These are phyloP conservation scores for Cancer borealis DNA, from an alignment of 2,888 invertebrate species.

Conservation along the genomic window DNA sequence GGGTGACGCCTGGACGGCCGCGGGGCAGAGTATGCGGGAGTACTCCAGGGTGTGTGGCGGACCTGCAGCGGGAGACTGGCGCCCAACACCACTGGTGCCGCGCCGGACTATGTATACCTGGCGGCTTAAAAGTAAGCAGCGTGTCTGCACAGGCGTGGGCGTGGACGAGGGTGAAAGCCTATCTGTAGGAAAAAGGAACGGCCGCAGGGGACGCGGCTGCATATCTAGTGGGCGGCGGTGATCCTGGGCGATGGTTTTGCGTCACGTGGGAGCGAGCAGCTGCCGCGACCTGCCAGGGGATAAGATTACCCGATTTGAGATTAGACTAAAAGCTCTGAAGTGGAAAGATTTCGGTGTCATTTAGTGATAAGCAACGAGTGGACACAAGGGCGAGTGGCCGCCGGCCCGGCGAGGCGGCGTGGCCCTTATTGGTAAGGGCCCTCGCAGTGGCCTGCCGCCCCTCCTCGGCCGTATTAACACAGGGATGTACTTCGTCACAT, in stretches of 20 bases:
- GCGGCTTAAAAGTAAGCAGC: not conserved
- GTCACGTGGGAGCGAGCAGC: conserved; percentile 54
- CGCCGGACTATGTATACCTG: not conserved
- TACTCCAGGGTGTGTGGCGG: not conserved
- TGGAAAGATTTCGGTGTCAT: conserved; percentile 67
- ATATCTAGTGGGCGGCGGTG: conserved; percentile 40
- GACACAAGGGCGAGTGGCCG: conserved; percentile 54
- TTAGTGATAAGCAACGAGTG: conserved; percentile 61
- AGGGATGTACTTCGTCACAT: conserved; percentile 47
- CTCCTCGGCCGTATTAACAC: conserved; percentile 36
- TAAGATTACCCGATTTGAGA: conserved; percentile 74
- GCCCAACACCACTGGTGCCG: not conserved
- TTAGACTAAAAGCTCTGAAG: conserved; percentile 75
- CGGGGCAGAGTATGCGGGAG: not conserved
- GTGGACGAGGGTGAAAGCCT: not conserved
- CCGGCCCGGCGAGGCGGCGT: conserved; percentile 25
- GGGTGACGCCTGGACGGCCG: not conserved
- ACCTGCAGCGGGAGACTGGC: not conserved
- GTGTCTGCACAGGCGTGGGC: not conserved
- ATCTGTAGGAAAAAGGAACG: conserved; percentile 9
- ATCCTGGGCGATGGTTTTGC: not conserved
- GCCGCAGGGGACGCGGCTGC: conserved; percentile 25
- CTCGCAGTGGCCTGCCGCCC: not conserved
- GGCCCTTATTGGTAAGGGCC: conserved; percentile 44
- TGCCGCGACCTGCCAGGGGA: conserved; percentile 59